Percentiles rank a stretch among this genome's conserved stretches.
These are phyloP conservation scores for Imbricaverruca yamaguchii DNA, from an alignment of 2,888 invertebrate genomes.

Conservation along the genomic window DNA sequence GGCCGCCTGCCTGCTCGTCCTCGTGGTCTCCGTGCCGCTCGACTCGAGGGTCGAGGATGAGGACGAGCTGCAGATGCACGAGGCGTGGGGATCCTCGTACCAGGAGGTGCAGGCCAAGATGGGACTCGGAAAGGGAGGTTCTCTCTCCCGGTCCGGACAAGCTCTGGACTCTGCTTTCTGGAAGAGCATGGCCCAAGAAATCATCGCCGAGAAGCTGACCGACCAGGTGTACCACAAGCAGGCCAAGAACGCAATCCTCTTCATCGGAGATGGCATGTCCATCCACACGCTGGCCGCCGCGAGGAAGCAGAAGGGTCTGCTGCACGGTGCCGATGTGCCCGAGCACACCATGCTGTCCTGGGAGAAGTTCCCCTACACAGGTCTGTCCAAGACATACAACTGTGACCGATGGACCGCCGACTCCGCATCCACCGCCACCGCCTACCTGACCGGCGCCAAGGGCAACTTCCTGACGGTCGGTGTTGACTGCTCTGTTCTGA, in stretches of 20 bases:
- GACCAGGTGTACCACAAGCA: background rate
- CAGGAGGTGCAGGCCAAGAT: background rate
- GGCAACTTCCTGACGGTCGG: background rate
- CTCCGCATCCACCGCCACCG: too few relatives aligned
- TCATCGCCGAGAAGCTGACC: too few relatives aligned
- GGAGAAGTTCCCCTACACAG: constrained; percentile 7
- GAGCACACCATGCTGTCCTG: constrained; percentile 14
- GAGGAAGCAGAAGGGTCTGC: constrained; percentile 5
- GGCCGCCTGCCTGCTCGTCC: background rate
- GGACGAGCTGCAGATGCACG: background rate
- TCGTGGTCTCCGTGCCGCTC: background rate
- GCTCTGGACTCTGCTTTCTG: background rate
- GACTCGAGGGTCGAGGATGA: background rate
- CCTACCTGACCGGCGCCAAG: background rate
- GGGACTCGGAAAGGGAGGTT: background rate
- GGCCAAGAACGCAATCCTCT: constrained; percentile 5
- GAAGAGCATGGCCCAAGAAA: background rate
- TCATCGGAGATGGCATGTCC: constrained; percentile 9
- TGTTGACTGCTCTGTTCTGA: background rate
- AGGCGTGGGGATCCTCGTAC: background rate
- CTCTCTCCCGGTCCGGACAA: background rate
- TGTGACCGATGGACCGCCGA: constrained; percentile 5
- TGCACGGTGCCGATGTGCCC: background rate
- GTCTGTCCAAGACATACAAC: background rate
- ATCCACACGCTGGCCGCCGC: background rate